Base-by-base conservation (phyloP, 1,140 invertebrate species). In the Contarinia nasturtii region DNA sequence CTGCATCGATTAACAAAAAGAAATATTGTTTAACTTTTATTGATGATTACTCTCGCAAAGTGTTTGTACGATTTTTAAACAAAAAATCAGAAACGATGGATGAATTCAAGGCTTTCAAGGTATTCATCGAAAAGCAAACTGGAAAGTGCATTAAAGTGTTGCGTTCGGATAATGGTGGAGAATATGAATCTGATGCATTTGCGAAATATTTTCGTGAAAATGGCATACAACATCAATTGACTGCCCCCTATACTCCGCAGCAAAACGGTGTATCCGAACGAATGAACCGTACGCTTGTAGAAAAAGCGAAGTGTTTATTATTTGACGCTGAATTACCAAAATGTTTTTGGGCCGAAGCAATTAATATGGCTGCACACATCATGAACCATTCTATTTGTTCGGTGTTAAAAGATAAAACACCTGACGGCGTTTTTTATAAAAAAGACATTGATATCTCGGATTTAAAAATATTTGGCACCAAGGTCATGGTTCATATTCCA, bases 311-410 rank as follows among this genome's bases (percentile, higher is more conserved):
- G n/a, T n/a, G n/a, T n/a, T n/a, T n/a, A 36, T 10, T 36, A 36
- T 10, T 36, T n/a, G 34, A 8, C n/a, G 34, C 34, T 10, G n/a
- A 36, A 36, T 10, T 36, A n/a, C 8, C 8, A n/a, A 36, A 36
- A 36, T n/a, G 34, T 36, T 36, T 36, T 36, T 36, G 34, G 34
- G n/a, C 8, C 34, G 34, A 36, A 36, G 34, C 34, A 36, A n/a
- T 36, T 1, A 50, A 56, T 12, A 64, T 59, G 0, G 59, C 60
- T 1, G 54, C 51, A 15, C 59, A 67, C 48, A 34, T 67, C 0
- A 49, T 54, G 19, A 69, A 69, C 36, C 38, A 61, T 36, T n/a
- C n/a, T n/a, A 61, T 56, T 12, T 21, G 61, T 2, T 50, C 57
- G 14, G 56, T 54, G 47, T 17, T 42, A 46, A 44, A 49, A 7